Evolutionary conservation across 2,797 vertebrate genomes (phyloP).

Genomic region (Pygocentrus nattereri): DNA sequence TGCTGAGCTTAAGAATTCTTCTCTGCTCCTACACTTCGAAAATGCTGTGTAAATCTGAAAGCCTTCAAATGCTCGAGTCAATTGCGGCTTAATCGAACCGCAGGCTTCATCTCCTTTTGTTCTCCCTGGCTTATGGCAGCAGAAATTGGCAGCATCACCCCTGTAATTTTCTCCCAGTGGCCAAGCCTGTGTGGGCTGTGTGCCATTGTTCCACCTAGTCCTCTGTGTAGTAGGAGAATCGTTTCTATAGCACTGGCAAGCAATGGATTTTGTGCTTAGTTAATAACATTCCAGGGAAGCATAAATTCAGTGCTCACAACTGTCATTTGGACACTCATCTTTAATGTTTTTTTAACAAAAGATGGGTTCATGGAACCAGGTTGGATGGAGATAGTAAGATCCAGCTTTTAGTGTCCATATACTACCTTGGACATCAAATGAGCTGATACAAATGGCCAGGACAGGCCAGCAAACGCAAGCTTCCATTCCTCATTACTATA

Average conservation of each 20-base stretch:
- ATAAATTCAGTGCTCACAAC: slow-evolving; percentile 39
- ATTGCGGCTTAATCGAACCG: slow-evolving; percentile 57
- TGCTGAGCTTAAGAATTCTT: slow-evolving; percentile 34
- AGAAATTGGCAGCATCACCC: slow-evolving; percentile 58
- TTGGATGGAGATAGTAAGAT: background rate
- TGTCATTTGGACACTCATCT: slow-evolving; percentile 41
- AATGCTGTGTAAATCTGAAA: slow-evolving; percentile 54
- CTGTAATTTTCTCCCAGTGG: slow-evolving; percentile 65
- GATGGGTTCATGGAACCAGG: slow-evolving; percentile 17
- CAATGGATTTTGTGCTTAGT: slow-evolving; percentile 35
- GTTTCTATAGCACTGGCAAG: slow-evolving; percentile 46
- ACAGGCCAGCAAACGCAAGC: background rate
- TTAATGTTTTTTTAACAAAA: slow-evolving; percentile 36
- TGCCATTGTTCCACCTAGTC: slow-evolving; percentile 62
- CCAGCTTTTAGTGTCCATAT: slow-evolving; percentile 20
- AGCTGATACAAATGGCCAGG: background rate
- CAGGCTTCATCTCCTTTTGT: slow-evolving; percentile 60
- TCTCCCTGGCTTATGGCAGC: slow-evolving; percentile 57
- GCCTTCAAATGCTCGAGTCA: slow-evolving; percentile 51
- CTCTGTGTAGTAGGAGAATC: slow-evolving; percentile 54
- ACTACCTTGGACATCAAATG: background rate
- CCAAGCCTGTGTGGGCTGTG: slow-evolving; percentile 55
- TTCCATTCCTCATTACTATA: background rate
- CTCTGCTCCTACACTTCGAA: slow-evolving; percentile 25
- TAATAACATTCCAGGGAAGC: slow-evolving; percentile 41